Percentiles rank a stretch among this genome's conserved stretches.
phyloP scores from a whole-genome alignment of 2,113 vertebrate species.

The Manacus vitellinus region DNA sequence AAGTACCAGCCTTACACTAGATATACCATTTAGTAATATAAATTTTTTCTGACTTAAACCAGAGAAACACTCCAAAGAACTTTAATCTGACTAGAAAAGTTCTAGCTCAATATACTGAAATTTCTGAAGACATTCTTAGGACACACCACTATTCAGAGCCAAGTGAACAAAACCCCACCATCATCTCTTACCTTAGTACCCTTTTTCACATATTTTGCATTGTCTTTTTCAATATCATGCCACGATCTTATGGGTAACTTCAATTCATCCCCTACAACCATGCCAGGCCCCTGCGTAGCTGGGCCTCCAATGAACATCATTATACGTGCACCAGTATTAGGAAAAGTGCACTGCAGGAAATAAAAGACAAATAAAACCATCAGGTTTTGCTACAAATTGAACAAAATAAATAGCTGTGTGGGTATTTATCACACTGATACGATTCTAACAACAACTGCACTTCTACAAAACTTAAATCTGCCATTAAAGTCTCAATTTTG shows the following conservation, averaged over 20 bases:
- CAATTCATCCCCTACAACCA: conserved; percentile 97
- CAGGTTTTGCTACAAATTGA: neutral
- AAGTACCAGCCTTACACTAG: neutral
- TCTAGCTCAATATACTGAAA: neutral
- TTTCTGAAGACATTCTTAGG: neutral
- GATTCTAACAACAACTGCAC: neutral
- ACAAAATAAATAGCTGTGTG: neutral
- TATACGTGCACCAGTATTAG: conserved; percentile 93
- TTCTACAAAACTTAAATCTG: neutral
- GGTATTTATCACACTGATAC: neutral
- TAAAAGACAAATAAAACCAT: neutral
- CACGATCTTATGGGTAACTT: conserved; percentile 96
- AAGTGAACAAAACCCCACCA: neutral
- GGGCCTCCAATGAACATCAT: conserved; percentile 98
- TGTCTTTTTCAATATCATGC: conserved; percentile 99
- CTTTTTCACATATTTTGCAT: conserved; percentile 97
- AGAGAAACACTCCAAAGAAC: neutral
- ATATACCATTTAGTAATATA: neutral
- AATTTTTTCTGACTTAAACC: neutral
- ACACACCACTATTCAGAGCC: neutral
- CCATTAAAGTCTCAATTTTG: neutral
- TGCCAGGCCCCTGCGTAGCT: conserved; percentile 94
- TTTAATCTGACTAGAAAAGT: neutral
- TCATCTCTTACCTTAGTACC: conserved; percentile 88
- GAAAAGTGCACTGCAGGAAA: conserved; percentile 88